A percentile compares a stretch with the other conserved stretches of the same genome.
phyloP scores from a whole-genome alignment of 2,888 invertebrate genomes.

The Aporophyla lueneburgensis region DNA sequence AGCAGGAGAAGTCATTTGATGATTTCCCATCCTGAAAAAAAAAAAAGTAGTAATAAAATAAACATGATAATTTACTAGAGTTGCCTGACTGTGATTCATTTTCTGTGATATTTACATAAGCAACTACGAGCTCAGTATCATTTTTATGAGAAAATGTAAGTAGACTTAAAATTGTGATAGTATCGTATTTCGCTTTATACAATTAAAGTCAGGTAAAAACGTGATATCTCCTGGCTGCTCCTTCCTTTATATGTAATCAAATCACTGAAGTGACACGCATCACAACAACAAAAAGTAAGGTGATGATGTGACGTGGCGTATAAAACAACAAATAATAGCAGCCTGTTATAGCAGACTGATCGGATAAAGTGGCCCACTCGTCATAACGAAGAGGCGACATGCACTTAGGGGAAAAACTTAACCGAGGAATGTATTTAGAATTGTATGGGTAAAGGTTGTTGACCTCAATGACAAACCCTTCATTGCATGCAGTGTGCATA shows the following conservation, averaged over 20 bases:
- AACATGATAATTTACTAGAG: constrained; percentile 1
- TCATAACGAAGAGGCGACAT: constrained; percentile 33
- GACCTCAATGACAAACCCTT: background rate
- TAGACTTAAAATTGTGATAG: background rate
- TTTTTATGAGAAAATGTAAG: background rate
- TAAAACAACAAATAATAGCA: too few relatives aligned
- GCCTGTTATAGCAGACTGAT: too few relatives aligned
- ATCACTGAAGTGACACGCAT: too few relatives aligned
- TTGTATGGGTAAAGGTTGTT: constrained; percentile 9
- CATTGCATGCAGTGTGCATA: background rate
- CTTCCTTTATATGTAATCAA: too few relatives aligned
- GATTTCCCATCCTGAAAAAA: too few relatives aligned
- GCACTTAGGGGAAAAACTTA: constrained; percentile 14
- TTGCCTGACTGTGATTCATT: background rate
- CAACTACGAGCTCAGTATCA: background rate
- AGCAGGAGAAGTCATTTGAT: too few relatives aligned
- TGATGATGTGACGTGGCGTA: too few relatives aligned
- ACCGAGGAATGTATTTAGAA: constrained; percentile 17
- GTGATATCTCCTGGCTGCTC: background rate
- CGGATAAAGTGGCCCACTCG: constrained; percentile 30
- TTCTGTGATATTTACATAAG: constrained; percentile 21
- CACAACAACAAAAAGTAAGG: too few relatives aligned
- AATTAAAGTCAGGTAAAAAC: background rate
- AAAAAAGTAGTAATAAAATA: constrained; percentile 21
- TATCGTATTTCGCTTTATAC: background rate